Evolutionary conservation across 2,797 vertebrate species (phyloP).

Genomic region (Mallotus villosus): DNA sequence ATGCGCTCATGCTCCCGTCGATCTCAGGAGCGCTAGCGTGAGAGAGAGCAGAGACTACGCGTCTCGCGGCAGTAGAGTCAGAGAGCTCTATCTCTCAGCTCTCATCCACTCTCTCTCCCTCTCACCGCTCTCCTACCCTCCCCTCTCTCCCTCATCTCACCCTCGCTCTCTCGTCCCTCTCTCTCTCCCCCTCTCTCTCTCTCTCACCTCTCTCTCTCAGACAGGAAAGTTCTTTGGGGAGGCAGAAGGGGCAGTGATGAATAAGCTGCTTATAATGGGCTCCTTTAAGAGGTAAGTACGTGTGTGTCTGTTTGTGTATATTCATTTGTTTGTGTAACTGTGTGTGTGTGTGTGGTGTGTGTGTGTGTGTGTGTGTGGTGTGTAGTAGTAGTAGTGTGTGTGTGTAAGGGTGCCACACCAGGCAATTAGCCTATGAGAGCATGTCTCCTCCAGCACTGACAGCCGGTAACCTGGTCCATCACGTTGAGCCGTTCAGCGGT

Average conservation of each 20-base stretch:
- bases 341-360: constrained; percentile 7
- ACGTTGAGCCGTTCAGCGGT: constrained; percentile 21
- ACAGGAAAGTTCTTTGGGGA: constrained; percentile 95
- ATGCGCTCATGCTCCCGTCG: too few relatives aligned
- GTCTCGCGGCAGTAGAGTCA: too few relatives aligned
- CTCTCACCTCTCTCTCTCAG: constrained; percentile 67
- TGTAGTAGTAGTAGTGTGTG: background rate
- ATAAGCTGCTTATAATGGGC: constrained; percentile 92
- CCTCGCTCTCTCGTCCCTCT: too few relatives aligned
- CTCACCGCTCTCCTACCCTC: too few relatives aligned
- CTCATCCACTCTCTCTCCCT: too few relatives aligned
- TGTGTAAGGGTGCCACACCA: background rate
- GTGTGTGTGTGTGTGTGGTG: constrained; percentile 10
- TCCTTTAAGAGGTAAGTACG: constrained; percentile 92
- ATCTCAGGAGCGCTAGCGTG: too few relatives aligned
- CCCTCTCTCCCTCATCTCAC: constrained; percentile 1
- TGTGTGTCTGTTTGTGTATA: constrained; percentile 1
- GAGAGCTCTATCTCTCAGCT: too few relatives aligned
- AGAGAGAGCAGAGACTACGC: too few relatives aligned
- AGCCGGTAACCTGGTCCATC: constrained; percentile 53
- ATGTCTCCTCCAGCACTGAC: constrained; percentile 60
- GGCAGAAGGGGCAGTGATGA: constrained; percentile 95
- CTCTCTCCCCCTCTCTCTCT: constrained; percentile 16
- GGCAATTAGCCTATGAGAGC: constrained; percentile 52
- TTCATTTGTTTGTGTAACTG: constrained; percentile 10